Base-by-base conservation (phyloP, 1,140 invertebrate genomes). In the Thalassaphorura encarpata region DNA sequence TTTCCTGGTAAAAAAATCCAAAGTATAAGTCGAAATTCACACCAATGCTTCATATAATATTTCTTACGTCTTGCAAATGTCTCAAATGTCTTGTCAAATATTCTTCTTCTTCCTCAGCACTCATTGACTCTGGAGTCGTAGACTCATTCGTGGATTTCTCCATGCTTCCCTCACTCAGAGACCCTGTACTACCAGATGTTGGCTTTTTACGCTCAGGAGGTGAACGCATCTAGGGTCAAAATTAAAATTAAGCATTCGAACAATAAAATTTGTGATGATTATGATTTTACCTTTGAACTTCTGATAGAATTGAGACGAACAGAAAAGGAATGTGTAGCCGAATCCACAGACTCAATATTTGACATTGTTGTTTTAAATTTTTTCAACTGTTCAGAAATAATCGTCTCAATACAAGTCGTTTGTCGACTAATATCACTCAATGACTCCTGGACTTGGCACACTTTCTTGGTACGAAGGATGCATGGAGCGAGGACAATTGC, bases 401-500 rank as follows among this genome's bases (percentile, higher is more conserved):
- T 87, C 40, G 84, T 84, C 71, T 94, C 89, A 31, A 96, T 83
- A 70, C 87, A 90, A 64, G 83, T 80, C 39, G 85, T 89, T 69
- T 87, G 84, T 13, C 81, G 76, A 57, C 81, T 78, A 55, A 88
- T 86, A 67, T 87, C 84, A 54, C 43, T 61, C 3, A 67, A 43
- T 18, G 66, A 67, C 33, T 68, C 67, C 64, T 81, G 80, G 18
- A 78, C 79, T 61, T 78, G 87, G 48, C 92, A 77, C 42, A 80
- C 71, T 69, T 88, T 83, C 70, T 87, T 87, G 29, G 89, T 89
- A 47, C 90, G 77, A 53, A 97, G 73, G 27, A 97, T 86, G 72
- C 90, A 95, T 6, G 93, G 93, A 13, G 91, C 90, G 75, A 96
- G 96, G 42, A 97, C 89, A 62, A 96, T 93, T 18, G 93, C 89